Conservation (phyloP, 2,888 invertebrate genomes). For the Ochropleura leucogaster region DNA sequence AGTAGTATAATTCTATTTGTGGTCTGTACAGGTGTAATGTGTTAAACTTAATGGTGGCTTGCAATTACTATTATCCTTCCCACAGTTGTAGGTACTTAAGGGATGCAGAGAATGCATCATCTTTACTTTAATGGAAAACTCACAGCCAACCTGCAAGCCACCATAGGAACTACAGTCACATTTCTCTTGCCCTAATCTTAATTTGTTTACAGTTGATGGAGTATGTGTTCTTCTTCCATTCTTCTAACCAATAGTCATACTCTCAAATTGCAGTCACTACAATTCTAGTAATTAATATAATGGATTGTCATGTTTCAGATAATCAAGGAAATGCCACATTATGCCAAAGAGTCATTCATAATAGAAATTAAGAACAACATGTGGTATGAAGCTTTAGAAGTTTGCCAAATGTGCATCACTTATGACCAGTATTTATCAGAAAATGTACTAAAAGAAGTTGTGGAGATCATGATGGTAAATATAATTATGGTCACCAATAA, state of each 20-base stretch:
- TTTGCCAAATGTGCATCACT: slow-evolving; percentile 79
- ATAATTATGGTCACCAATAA: not conserved
- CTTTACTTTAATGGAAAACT: too few relatives aligned
- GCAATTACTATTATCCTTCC: too few relatives aligned
- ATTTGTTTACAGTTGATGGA: not conserved
- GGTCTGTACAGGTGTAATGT: too few relatives aligned
- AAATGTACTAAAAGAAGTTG: slow-evolving; percentile 79
- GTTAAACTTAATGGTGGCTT: too few relatives aligned
- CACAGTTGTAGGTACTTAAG: too few relatives aligned
- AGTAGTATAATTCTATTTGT: not conserved
- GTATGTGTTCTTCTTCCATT: not conserved
- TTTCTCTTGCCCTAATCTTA: not conserved
- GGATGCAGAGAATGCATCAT: too few relatives aligned
- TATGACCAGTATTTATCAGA: slow-evolving; percentile 81
- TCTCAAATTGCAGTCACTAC: not conserved
- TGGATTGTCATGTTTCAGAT: slow-evolving; percentile 64
- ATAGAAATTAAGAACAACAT: slow-evolving; percentile 82
- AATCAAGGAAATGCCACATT: slow-evolving; percentile 73
- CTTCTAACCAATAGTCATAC: not conserved
- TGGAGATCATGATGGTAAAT: slow-evolving; percentile 87
- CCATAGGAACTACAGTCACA: not conserved
- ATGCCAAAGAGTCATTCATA: slow-evolving; percentile 80
- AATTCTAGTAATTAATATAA: not conserved
- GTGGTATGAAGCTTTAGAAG: slow-evolving; percentile 86
- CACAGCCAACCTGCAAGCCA: too few relatives aligned